A percentile compares a stretch with the other conserved stretches of the same genome.
Evolutionary conservation across 2,113 vertebrate species (phyloP).

Genomic region (Sinocyclocheilus grahami): DNA sequence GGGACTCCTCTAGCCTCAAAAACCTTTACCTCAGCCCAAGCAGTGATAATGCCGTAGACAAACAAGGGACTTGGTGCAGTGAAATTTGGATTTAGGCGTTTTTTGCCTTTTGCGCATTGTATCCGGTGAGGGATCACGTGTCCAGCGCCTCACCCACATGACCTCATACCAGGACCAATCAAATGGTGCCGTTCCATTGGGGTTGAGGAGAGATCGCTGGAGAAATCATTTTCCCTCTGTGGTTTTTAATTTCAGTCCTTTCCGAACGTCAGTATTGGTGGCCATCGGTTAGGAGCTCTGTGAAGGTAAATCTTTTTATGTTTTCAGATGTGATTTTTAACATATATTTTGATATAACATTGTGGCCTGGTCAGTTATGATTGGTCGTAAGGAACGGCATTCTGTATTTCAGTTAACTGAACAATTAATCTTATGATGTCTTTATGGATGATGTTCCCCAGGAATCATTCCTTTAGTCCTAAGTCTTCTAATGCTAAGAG

Average conservation of each 20-base stretch:
- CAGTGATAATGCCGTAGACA: slow-evolving; percentile 64
- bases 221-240: slow-evolving; percentile 75
- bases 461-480: not conserved
- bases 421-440: not conserved
- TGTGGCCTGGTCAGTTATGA: not conserved
- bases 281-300: slow-evolving; percentile 74
- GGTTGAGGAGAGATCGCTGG: slow-evolving; percentile 55
- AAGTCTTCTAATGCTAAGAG: not conserved
- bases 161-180: slow-evolving; percentile 77
- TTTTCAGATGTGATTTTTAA: slow-evolving; percentile 43
- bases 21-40: slow-evolving; percentile 61
- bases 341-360: not conserved
- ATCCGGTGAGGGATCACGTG: slow-evolving; percentile 72
- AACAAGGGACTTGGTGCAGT: slow-evolving; percentile 67
- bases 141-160: slow-evolving; percentile 69
- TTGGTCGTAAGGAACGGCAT: not conserved
- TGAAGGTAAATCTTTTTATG: slow-evolving; percentile 64
- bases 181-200: slow-evolving; percentile 67
- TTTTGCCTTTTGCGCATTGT: slow-evolving; percentile 56
- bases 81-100: slow-evolving; percentile 70
- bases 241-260: slow-evolving; percentile 73
- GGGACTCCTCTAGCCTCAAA: slow-evolving; percentile 59
- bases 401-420: not conserved
- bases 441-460: not conserved
- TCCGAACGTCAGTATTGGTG: slow-evolving; percentile 74